phyloP scores from a whole-genome alignment of 2,797 vertebrate genomes.

The Melanotaenia maccullochi region DNA sequence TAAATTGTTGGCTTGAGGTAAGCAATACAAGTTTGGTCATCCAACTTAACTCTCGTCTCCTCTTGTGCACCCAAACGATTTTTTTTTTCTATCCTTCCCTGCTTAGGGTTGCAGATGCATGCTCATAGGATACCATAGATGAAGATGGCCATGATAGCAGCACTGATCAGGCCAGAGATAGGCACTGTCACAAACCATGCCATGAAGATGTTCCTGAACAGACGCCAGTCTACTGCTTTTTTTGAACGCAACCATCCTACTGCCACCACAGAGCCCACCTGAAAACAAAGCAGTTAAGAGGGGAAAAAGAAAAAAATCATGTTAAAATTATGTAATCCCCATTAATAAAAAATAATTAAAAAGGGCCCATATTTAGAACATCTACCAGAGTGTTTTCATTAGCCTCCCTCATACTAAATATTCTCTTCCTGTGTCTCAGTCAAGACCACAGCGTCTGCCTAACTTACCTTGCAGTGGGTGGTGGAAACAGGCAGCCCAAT shows the following conservation, averaged over 20 bases:
- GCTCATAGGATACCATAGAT: conserved; percentile 77
- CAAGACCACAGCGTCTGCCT: conserved; percentile 56
- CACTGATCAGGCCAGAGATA: conserved; percentile 95
- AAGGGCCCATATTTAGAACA: conserved; percentile 19
- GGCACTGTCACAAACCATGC: conserved; percentile 99
- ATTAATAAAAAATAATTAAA: not conserved
- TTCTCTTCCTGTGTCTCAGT: conserved; percentile 33
- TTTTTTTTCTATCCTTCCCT: conserved; percentile 41
- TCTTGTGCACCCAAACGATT: conserved; percentile 40
- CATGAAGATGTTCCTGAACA: conserved; percentile 98
- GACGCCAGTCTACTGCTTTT: conserved; percentile 97
- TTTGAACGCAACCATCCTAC: conserved; percentile 96
- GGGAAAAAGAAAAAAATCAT: not conserved
- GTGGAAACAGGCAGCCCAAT: conserved; percentile 97
- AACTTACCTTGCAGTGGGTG: conserved; percentile 96
- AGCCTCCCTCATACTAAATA: conserved; percentile 43
- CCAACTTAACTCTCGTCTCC: conserved; percentile 36
- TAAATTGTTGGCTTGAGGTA: conserved; percentile 60
- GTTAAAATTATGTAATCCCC: not conserved
- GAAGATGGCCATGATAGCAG: conserved; percentile 95
- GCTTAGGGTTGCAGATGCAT: conserved; percentile 5
- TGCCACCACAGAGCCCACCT: conserved; percentile 97
- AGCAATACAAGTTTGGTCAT: conserved; percentile 61
- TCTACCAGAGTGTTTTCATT: conserved; percentile 46
- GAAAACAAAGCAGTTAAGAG: conserved; percentile 22